Base-by-base conservation (phyloP, 2,797 vertebrate genomes). In the Ctenosaura bakeri region DNA sequence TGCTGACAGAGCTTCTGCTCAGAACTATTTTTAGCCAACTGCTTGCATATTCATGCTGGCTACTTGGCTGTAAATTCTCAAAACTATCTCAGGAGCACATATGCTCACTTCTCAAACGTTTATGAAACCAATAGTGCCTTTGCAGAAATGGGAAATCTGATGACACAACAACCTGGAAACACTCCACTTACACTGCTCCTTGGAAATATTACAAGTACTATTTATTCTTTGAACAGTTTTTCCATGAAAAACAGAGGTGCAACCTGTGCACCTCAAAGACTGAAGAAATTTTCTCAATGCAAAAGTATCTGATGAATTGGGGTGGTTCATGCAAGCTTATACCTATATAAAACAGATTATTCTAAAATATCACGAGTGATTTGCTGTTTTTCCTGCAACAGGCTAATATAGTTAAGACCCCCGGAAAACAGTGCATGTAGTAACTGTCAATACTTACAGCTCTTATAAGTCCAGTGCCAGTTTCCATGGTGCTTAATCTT, bases 401-500 rank as follows among this genome's bases (percentile, higher is more conserved):
- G 12, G 26, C 9, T 22, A 50, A 26, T 4, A 26, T 29, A 26
- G 6, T 50, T 5, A 69, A 46, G 66, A 78, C 77, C 42, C 35
- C 42, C 14, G 42, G 22, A 50, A 14, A 88, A 13, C n/a, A 10
- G 78, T 66, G 29, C 18, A n/a, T 50, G 29, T 64, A 85, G 20
- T 50, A 54, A 74, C 42, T 73, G 13, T 29, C 12, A 93, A 92
- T 62, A 97, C 97, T 89, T 95, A 99, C 99, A 92, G 99, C 99
- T 91, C 99, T 98, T 94, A 99, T 99, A 82, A 99, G 98, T 90
- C 99, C 99, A 59, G 99, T 99, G 95, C 99, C 99, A 0, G 99
- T 99, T 97, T 99, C 99, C 99, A 99, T 99, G 84, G 99, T 99
- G 96, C 99, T 99, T 42, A 99, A 97, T n/a, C 99, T 98, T 0